Evolutionary conservation across 2,113 vertebrate species (phyloP).

Genomic region (Catharus minimus): DNA sequence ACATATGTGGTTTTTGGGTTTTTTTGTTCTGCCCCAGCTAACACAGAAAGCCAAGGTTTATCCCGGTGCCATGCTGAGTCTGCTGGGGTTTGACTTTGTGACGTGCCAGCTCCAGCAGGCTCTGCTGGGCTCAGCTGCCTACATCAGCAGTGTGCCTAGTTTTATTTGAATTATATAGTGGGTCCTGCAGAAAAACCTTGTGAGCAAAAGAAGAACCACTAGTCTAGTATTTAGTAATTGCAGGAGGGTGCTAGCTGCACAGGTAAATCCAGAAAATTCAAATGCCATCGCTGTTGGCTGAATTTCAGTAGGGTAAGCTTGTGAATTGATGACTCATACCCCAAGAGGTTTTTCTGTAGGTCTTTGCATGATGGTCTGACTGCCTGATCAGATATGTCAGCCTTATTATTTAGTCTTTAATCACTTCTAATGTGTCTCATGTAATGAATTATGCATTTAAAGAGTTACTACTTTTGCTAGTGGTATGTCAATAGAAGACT

Average conservation of each 20-base stretch:
- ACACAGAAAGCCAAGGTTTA: neutral
- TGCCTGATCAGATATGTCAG: neutral
- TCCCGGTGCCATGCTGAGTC: rapidly evolving
- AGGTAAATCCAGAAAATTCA: neutral
- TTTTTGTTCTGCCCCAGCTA: neutral
- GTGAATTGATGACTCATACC: neutral
- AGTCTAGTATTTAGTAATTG: neutral
- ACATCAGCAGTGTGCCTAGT: neutral
- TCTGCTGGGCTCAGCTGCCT: neutral
- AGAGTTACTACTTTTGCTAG: neutral
- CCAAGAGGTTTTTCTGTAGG: neutral
- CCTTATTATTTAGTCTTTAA: neutral
- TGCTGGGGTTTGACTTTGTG: neutral
- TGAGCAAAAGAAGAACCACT: neutral
- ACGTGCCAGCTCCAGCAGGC: rapidly evolving
- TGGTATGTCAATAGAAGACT: neutral
- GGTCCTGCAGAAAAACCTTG: neutral
- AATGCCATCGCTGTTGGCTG: neutral
- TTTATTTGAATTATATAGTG: neutral
- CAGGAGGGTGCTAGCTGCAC: neutral
- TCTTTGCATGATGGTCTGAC: neutral
- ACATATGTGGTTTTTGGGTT: neutral
- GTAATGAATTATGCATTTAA: neutral
- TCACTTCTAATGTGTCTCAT: neutral
- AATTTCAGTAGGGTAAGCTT: neutral